phyloP scores from a whole-genome alignment of 2,888 invertebrate genomes.

The Tetranychus truncatus region DNA sequence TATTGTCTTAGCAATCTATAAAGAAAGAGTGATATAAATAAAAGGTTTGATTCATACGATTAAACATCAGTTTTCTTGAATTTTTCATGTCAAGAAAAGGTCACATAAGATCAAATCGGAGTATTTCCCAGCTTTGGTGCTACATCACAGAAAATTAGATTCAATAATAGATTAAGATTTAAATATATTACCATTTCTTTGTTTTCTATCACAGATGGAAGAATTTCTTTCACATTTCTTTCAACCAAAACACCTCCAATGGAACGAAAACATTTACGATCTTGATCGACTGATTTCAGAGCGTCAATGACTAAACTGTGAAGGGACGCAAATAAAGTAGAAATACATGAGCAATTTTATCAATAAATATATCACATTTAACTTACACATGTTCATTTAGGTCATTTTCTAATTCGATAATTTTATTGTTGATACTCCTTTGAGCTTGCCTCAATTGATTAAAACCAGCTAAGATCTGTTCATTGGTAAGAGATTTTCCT shows the following conservation, averaged over 20 bases:
- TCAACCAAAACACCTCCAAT: constrained; percentile 85
- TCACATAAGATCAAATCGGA: too few relatives aligned
- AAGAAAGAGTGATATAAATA: constrained; percentile 20
- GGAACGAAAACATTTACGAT: constrained; percentile 71
- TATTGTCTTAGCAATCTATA: constrained; percentile 57
- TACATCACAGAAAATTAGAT: neutral
- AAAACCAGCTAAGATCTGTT: constrained; percentile 69
- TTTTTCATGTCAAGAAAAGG: neutral
- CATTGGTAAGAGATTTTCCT: neutral
- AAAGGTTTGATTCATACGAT: neutral
- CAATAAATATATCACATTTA: too few relatives aligned
- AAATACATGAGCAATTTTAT: neutral
- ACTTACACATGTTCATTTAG: constrained; percentile 82
- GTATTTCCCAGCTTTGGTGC: neutral
- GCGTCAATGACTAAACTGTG: constrained; percentile 83
- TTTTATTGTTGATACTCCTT: constrained; percentile 61
- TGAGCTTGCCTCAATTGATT: constrained; percentile 72
- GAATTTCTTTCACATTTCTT: constrained; percentile 69
- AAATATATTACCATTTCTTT: constrained; percentile 43
- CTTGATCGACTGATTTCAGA: constrained; percentile 53
- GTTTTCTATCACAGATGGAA: constrained; percentile 63
- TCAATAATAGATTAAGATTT: neutral
- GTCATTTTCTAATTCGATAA: constrained; percentile 81
- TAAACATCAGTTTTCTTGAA: neutral
- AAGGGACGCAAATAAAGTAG: neutral